Conservation (phyloP, 2,113 vertebrate genomes). For the Heterotilapia buettikoferi region DNA sequence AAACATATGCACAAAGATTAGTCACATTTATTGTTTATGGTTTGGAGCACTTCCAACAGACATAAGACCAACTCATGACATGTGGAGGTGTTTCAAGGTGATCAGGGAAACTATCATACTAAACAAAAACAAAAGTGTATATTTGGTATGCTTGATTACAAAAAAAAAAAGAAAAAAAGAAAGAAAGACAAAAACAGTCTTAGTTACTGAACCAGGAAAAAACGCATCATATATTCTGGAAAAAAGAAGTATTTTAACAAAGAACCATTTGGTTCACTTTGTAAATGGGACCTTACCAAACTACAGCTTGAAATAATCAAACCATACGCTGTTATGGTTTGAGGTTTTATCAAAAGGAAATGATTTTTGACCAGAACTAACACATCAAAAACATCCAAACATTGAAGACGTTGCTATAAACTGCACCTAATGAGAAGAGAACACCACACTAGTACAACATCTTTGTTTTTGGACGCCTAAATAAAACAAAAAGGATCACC, state of each 20-base stretch:
- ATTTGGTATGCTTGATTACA: background rate
- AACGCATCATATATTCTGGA: background rate
- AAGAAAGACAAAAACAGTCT: background rate
- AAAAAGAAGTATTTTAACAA: background rate
- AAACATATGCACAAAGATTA: background rate
- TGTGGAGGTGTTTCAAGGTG: background rate
- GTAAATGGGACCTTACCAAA: background rate
- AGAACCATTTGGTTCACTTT: background rate
- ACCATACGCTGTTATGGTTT: background rate
- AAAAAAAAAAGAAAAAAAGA: background rate
- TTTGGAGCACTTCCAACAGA: background rate
- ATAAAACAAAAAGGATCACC: background rate
- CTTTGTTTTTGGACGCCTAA: background rate
- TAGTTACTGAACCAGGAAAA: background rate
- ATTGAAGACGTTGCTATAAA: background rate
- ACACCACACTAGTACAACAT: background rate
- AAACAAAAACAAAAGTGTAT: background rate
- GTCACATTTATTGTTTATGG: background rate
- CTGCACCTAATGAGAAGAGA: background rate
- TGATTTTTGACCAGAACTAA: background rate
- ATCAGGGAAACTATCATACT: background rate
- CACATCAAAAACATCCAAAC: background rate
- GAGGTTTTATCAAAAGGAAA: background rate
- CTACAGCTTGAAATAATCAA: background rate
- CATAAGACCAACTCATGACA: background rate